Conservation (phyloP, 2,888 invertebrate species). For the Lasioglossum calceatum region DNA sequence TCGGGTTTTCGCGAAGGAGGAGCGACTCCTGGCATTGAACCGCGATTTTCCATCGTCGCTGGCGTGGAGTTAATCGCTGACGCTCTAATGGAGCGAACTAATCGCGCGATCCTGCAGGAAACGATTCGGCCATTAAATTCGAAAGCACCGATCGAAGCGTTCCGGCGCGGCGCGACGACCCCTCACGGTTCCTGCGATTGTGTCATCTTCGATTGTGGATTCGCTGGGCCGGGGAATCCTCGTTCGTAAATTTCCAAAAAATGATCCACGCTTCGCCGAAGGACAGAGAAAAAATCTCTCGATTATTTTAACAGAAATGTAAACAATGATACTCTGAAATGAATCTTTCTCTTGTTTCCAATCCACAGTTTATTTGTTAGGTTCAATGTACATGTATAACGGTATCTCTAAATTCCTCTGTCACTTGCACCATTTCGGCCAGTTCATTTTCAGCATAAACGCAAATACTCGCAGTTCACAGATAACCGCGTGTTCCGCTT, state of each 20-base stretch:
- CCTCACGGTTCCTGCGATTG: constrained; percentile 44
- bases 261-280: neutral
- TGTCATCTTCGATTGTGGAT: constrained; percentile 39
- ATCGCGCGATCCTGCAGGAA: constrained; percentile 73
- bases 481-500: neutral
- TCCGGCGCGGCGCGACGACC: constrained; percentile 40
- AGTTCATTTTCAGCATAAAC: neutral
- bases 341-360: no score
- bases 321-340: no score
- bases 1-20: constrained; percentile 11
- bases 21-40: constrained; percentile 24
- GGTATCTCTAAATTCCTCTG: neutral
- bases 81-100: constrained; percentile 75
- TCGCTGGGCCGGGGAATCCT: neutral
- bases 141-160: constrained; percentile 63
- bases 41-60: constrained; percentile 49
- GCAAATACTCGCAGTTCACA: neutral
- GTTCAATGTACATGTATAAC: neutral
- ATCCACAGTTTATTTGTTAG: no score
- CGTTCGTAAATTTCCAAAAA: neutral
- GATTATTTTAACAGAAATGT: neutral
- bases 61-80: constrained; percentile 66
- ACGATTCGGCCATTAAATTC: constrained; percentile 72
- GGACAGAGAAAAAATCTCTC: neutral
- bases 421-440: neutral